Conservation (phyloP, 2,113 vertebrate genomes). For the Phylloscopus whistleri region DNA sequence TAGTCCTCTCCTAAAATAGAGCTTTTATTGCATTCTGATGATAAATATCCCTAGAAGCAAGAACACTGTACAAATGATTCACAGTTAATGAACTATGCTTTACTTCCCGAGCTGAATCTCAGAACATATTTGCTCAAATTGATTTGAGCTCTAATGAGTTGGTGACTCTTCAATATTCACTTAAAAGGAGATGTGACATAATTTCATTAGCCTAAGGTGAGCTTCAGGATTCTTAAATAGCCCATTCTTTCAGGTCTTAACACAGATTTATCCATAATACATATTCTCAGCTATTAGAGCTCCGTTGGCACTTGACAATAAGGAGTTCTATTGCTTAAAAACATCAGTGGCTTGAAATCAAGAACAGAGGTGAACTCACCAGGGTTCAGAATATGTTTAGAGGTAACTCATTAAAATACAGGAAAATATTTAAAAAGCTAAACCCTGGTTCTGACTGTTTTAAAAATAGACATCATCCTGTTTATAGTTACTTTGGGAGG, state of each 20-base stretch:
- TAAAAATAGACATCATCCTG: not conserved
- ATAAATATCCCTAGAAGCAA: conserved; percentile 55
- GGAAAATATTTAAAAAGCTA: not conserved
- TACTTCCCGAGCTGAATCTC: conserved; percentile 43
- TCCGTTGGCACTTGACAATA: not conserved
- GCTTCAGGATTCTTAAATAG: conserved; percentile 4
- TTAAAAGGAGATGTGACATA: conserved; percentile 50
- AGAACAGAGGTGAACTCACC: not conserved
- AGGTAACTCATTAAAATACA: not conserved
- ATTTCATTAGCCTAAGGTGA: conserved; percentile 54
- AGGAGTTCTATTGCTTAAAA: not conserved
- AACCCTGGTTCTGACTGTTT: not conserved
- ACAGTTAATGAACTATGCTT: conserved; percentile 62
- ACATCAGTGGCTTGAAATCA: not conserved
- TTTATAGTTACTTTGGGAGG: not conserved
- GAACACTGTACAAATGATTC: conserved; percentile 36
- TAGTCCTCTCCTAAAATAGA: conserved; percentile 46
- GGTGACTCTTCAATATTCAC: conserved; percentile 43
- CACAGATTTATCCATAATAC: not conserved
- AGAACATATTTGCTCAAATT: conserved; percentile 51
- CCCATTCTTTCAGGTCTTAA: not conserved
- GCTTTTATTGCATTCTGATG: conserved; percentile 53
- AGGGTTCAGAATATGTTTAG: not conserved
- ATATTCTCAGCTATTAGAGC: not conserved
- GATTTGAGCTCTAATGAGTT: conserved; percentile 43